Base-by-base conservation (phyloP, 2,113 vertebrate genomes). In the Eudyptes chrysolophus region DNA sequence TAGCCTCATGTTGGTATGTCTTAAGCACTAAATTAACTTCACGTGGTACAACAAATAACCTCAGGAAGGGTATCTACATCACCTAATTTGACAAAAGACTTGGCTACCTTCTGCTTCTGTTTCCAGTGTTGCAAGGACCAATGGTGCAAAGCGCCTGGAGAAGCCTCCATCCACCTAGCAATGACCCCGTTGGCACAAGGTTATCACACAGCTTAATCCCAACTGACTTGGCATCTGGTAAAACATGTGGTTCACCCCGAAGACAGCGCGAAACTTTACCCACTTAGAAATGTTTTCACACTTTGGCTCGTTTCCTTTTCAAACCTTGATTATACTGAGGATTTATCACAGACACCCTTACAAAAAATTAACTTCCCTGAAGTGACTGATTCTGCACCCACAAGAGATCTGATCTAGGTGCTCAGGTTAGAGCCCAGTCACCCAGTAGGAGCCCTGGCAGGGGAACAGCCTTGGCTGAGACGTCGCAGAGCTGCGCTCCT, bases 11-110 rank as follows among this genome's bases (percentile, higher is more conserved):
- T 93, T 94, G 48, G 14, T 71, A 88, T 17, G 26, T 51, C 77
- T 92, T 87, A 84, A 94, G 20, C 36, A 78, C n/a, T 77, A 88
- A 93, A 94, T 79, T 76, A 86, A 92, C 74, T 89, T 86, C 84
- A 92, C 12, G 9, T 61, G 78, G 57, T 38, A 7, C 76, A 94
- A 93, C 16, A 95, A 96, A 80, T 61, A 51, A 93, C 60, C 70
- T 65, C 69, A 74, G 61, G 64, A 91, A 82, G 21, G 62, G 24
- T 16, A 11, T 21, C 32, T 52, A 11, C 49, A 79, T 89, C 51
- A 13, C 79, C 80, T 69, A 22, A 79, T 36, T 71, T 90, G 48
- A 87, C 51, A 85, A 51, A 2, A 70, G 30, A 81, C 9, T 42
- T 86, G 38, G 44, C 91, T 61, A 85, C 90, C 62, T 95, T 75